Evolutionary conservation across 2,888 invertebrate species (phyloP).

Genomic region (Tetranychus truncatus): DNA sequence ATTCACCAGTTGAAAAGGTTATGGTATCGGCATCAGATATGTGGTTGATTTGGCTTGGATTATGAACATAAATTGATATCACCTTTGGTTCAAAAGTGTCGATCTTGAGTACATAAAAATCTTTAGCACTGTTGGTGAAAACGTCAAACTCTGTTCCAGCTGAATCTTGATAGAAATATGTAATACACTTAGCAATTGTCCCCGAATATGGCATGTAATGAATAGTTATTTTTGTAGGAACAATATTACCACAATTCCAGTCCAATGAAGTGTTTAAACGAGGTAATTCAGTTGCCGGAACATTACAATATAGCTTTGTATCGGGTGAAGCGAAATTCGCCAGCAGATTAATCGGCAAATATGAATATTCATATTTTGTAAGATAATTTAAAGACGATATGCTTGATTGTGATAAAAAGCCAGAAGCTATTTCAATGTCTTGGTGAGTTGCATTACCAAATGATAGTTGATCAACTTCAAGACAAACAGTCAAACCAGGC

Average conservation of each 20-base stretch:
- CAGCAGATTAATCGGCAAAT: neutral
- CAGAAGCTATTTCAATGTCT: neutral
- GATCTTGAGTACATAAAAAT: neutral
- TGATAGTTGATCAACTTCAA: neutral
- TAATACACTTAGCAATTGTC: neutral
- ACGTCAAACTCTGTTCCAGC: neutral
- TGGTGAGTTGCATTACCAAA: neutral
- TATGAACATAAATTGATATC: constrained; percentile 1
- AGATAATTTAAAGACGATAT: neutral
- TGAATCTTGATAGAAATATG: neutral
- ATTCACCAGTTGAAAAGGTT: neutral
- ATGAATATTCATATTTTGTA: neutral
- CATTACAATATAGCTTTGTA: neutral
- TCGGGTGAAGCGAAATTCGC: neutral
- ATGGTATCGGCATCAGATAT: neutral
- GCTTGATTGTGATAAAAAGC: neutral
- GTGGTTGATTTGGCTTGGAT: neutral
- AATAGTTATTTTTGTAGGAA: neutral
- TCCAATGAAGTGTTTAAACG: neutral
- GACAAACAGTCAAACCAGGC: neutral
- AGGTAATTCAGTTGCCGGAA: neutral
- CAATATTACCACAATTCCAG: neutral
- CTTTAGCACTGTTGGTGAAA: neutral
- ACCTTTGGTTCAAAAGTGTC: neutral
- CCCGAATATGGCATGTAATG: neutral